Conservation (phyloP, 92 coral and sea anemone species). For the Parazoanthus atlanticus region DNA sequence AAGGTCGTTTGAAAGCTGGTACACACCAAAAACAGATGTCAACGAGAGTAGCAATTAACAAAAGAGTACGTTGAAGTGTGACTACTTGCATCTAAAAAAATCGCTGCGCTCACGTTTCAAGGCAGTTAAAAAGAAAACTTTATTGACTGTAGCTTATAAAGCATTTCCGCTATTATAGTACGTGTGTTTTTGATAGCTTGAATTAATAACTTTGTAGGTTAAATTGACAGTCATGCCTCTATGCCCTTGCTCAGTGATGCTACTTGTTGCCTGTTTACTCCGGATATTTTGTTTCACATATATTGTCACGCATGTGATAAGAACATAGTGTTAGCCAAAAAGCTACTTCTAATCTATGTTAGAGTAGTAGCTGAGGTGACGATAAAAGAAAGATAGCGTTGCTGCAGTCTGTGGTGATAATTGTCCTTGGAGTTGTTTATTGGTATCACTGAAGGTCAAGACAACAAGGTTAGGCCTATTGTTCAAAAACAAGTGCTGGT, state of each 20-base stretch:
- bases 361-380: too few relatives aligned
- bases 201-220: neutral
- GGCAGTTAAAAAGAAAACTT: neutral
- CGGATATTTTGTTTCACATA: neutral
- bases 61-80: neutral
- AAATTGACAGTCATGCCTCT: neutral
- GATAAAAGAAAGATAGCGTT: neutral
- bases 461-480: neutral
- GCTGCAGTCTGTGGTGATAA: neutral
- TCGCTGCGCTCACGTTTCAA: neutral
- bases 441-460: neutral
- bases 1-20: slow-evolving; percentile 7
- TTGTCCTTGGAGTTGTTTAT: neutral
- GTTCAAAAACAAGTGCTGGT: neutral
- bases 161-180: neutral
- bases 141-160: neutral
- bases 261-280: neutral
- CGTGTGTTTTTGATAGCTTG: neutral
- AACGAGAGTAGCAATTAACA: neutral
- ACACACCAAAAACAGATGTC: neutral
- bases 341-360: neutral
- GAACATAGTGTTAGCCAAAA: neutral
- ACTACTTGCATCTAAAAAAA: neutral
- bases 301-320: neutral
- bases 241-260: neutral